A percentile compares a stretch with the other conserved stretches of the same genome.
Evolutionary conservation across 2,888 invertebrate genomes (phyloP).

Genomic region (Tetragonisca angustula): DNA sequence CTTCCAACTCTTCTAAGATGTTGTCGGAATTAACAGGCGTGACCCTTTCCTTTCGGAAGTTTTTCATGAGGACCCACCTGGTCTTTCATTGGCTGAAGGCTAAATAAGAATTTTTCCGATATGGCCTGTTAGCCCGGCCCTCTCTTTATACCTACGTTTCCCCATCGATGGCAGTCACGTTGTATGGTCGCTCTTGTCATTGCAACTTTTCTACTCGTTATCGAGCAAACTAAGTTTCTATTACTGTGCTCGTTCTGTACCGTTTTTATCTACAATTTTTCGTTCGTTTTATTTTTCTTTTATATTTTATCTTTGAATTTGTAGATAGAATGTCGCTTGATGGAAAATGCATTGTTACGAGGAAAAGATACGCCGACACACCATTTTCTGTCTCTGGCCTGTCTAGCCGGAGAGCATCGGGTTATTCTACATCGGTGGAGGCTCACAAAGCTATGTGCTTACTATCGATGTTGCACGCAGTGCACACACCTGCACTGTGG

Average conservation of each 20-base stretch:
- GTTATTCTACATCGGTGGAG: constrained; percentile 59
- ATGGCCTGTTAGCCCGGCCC: constrained; percentile 54
- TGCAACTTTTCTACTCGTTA: background rate
- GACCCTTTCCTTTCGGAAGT: constrained; percentile 65
- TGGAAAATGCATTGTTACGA: too few relatives aligned
- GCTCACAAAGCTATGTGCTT: constrained; percentile 9
- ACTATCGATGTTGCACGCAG: constrained; percentile 4
- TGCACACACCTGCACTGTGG: constrained; percentile 25
- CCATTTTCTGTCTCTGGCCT: constrained; percentile 71
- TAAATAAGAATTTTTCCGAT: constrained; percentile 69
- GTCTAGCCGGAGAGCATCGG: constrained; percentile 67
- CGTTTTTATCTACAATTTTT: background rate
- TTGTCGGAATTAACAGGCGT: constrained; percentile 51
- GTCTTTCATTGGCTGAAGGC: constrained; percentile 57
- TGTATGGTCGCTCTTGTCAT: background rate
- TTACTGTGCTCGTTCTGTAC: background rate
- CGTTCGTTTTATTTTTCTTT: background rate
- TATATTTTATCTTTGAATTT: background rate
- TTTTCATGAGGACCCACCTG: constrained; percentile 62
- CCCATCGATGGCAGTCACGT: constrained; percentile 45
- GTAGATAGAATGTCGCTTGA: background rate
- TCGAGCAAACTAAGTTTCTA: background rate
- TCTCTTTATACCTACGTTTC: constrained; percentile 43
- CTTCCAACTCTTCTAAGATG: constrained; percentile 31
- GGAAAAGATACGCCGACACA: constrained; percentile 22